Evolutionary conservation across 1,140 invertebrate genomes (phyloP).

Genomic region (Araneus ventricosus): DNA sequence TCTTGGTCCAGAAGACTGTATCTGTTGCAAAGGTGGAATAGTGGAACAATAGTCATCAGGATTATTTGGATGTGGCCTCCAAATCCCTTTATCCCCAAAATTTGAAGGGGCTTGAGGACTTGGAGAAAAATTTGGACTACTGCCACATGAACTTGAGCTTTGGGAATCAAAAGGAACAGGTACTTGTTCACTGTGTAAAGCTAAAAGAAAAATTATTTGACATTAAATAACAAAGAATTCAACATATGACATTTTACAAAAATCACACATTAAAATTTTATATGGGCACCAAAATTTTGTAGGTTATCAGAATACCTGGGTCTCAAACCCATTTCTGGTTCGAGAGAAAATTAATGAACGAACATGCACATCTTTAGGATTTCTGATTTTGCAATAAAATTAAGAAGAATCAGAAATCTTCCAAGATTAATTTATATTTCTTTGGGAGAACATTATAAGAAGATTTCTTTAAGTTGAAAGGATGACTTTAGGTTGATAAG

Average conservation of each 20-base stretch:
- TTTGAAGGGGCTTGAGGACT: constrained; percentile 26
- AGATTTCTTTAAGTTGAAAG: no score
- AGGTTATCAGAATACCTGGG: no score
- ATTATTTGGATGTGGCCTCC: constrained; percentile 89
- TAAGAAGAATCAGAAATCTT: no score
- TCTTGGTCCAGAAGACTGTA: constrained; percentile 81
- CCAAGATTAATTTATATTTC: no score
- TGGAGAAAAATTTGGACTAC: constrained; percentile 71
- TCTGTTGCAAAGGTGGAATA: constrained; percentile 90
- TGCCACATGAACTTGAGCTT: constrained; percentile 72
- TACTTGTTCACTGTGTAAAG: constrained; percentile 37
- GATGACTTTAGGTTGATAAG: neutral
- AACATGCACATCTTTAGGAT: no score
- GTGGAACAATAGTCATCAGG: constrained; percentile 94
- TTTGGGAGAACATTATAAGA: no score
- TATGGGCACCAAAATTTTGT: no score
- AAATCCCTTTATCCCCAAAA: constrained; percentile 50
- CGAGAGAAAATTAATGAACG: no score
- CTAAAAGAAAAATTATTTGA: constrained; percentile 18
- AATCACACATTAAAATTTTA: no score
- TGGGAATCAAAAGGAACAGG: constrained; percentile 48
- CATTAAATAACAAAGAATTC: neutral
- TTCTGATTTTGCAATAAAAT: no score
- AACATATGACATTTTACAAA: no score
- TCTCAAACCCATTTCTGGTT: neutral